A percentile compares a stretch with the other conserved stretches of the same genome.
These are phyloP conservation scores for Glaucomys volans DNA, from an alignment of 2,113 vertebrate species.

Conservation along the genomic window DNA sequence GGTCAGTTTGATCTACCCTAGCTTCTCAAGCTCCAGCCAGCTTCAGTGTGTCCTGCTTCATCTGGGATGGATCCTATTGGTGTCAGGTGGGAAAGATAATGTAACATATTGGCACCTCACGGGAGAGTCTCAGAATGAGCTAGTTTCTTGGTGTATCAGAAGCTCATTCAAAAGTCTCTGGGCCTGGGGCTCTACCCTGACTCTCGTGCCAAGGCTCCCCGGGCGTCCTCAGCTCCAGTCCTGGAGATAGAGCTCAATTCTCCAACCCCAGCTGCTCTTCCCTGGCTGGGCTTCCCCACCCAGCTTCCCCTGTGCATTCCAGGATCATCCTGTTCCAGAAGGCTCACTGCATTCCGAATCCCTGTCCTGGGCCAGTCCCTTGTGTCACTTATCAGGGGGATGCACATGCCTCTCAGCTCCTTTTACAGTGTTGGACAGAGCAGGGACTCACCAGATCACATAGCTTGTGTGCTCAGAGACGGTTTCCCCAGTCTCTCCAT, in stretches of 20 bases:
- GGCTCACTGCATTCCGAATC: neutral
- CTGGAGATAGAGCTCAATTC: neutral
- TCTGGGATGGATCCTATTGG: too few relatives aligned
- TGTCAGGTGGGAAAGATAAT: neutral
- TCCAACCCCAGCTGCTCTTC: neutral
- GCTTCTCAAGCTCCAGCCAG: conserved; percentile 3
- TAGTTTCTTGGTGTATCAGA: conserved; percentile 31
- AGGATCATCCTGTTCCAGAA: neutral
- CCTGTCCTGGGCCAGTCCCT: neutral
- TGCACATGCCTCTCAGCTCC: neutral
- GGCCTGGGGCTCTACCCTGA: neutral
- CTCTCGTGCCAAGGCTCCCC: neutral
- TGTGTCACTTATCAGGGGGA: neutral
- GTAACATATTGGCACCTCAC: neutral
- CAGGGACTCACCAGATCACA: neutral
- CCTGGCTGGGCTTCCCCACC: neutral
- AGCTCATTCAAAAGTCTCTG: conserved; percentile 13
- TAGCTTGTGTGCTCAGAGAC: neutral
- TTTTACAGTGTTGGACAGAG: neutral
- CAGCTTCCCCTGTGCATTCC: neutral
- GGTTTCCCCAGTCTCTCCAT: neutral
- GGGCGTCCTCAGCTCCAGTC: neutral
- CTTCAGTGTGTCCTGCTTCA: neutral
- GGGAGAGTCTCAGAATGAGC: neutral
- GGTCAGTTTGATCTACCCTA: conserved; percentile 5